Evolutionary conservation across 1,140 invertebrate genomes (phyloP), one percentile per base, ranked within the genome.

Genomic region (Parapsyche elsis): DNA sequence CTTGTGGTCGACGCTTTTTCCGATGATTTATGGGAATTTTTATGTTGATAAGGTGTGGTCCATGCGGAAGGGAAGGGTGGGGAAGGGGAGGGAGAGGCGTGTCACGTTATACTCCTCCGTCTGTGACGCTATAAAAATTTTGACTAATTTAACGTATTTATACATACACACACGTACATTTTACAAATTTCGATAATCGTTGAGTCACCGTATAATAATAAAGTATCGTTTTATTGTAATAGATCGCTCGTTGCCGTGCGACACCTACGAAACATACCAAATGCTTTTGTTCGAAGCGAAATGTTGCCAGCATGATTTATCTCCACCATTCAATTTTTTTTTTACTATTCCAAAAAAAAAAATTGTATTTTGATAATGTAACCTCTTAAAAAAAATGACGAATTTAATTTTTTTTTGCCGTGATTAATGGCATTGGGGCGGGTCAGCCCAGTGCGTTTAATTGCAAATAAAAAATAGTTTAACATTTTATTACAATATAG

Each of bases 181-280:
- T 38, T 4, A 38, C 30, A 38, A 38, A 38, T 38, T 53, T 53
- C 49, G 49, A 53, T 53, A 53, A 53, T 16, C 12, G 49, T 16
- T 53, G 49, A 53, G 49, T 53, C 49, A 53, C 49, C 12, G 49
- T 16, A 53, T 16, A 53, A 53, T 53, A 53, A 53, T 14, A 53
- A 53, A 14, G 49, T 53, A 53, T 53, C 10, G 16, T 53, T 53
- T 53, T 53, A 53, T 53, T 53, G 49, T 53, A 53, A 53, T 53
- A 2, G 49, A 53, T 53, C 10, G 49, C 16, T 53, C 12, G 49
- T 53, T 53, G 49, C 49, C 21, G 59, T 61, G 59, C 59, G 59
- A 61, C 59, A 61, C 59, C 59, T 61, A 61, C 59, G 59, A 61
- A 61, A 61, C n/a, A 61, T 21, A n/a, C 49, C 12, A 53, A 53